Conservation (phyloP, 2,888 invertebrate species). For the Euplexia lucipara region DNA sequence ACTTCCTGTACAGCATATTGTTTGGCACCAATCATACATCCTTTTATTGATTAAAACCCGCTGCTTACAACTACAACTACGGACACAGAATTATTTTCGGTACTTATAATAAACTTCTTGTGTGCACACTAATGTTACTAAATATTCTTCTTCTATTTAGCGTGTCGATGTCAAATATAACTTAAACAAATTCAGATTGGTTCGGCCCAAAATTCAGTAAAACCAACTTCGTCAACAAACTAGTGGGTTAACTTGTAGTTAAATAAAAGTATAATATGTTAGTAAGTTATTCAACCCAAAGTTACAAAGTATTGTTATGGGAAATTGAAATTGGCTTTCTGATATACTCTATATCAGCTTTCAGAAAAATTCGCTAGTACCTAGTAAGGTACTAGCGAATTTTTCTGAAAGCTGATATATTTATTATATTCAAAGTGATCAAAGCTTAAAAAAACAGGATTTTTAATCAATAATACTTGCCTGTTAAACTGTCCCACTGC, state of each 20-base stretch:
- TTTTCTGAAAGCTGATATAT: too few species aligned
- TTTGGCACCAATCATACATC: slow-evolving; percentile 29
- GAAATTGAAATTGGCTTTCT: not conserved
- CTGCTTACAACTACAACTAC: slow-evolving; percentile 8
- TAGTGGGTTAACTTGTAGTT: not conserved
- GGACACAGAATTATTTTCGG: slow-evolving; percentile 1
- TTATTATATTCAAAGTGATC: too few species aligned
- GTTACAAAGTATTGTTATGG: not conserved
- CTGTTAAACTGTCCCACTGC: too few species aligned
- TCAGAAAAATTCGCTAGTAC: too few species aligned
- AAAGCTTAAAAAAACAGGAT: too few species aligned
- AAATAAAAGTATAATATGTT: not conserved
- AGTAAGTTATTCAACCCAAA: slow-evolving; percentile 18
- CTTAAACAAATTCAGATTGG: slow-evolving; percentile 13
- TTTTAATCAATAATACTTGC: too few species aligned
- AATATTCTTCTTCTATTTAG: slow-evolving; percentile 8
- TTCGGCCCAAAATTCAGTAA: slow-evolving; percentile 3
- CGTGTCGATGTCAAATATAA: slow-evolving; percentile 13
- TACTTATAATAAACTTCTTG: slow-evolving; percentile 12
- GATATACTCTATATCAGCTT: not conserved
- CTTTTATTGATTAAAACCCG: slow-evolving; percentile 29
- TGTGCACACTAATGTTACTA: slow-evolving; percentile 1
- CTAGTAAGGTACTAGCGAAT: too few species aligned
- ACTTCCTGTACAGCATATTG: slow-evolving; percentile 43
- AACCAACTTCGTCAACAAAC: not conserved